These are phyloP conservation scores for Podabrus alpinus DNA, from an alignment of 2,888 invertebrate genomes.

Conservation along the genomic window DNA sequence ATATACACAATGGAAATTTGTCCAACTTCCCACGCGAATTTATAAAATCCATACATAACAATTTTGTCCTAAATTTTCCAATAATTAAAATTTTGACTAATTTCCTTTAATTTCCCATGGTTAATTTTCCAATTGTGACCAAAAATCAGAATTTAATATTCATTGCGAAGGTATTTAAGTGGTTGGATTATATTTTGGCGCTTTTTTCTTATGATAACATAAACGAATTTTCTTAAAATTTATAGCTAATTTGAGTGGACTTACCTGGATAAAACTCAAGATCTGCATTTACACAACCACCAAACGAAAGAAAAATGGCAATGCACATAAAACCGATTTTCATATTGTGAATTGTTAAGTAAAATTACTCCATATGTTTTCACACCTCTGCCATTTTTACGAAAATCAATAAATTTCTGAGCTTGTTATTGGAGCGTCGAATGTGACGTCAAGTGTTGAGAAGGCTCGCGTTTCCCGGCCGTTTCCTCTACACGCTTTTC, in stretches of 20 bases:
- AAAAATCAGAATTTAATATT: not conserved
- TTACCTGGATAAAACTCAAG: slow-evolving; percentile 51
- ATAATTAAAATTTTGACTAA: not conserved
- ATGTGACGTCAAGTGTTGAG: slow-evolving; percentile 42
- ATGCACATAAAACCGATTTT: slow-evolving; percentile 46
- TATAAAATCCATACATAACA: not conserved
- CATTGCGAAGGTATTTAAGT: not conserved
- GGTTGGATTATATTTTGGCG: not conserved
- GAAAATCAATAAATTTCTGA: slow-evolving; percentile 49
- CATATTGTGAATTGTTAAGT: slow-evolving; percentile 45
- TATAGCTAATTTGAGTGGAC: slow-evolving; percentile 26
- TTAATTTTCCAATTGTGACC: not conserved
- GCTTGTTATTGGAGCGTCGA: slow-evolving; percentile 47
- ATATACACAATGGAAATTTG: not conserved
- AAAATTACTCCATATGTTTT: slow-evolving; percentile 53
- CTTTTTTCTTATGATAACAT: not conserved
- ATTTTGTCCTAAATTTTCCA: not conserved
- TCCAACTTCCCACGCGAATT: not conserved
- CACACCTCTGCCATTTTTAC: slow-evolving; percentile 50
- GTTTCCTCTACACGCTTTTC: slow-evolving; percentile 28
- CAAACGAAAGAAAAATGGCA: slow-evolving; percentile 48
- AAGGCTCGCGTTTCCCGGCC: slow-evolving; percentile 33
- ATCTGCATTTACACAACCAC: slow-evolving; percentile 47
- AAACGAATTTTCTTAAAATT: not conserved
- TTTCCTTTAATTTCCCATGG: not conserved